Percentiles rank a stretch among this genome's conserved stretches.
Evolutionary conservation across 2,888 invertebrate species (phyloP).

Genomic region (Nebria brevicollis): DNA sequence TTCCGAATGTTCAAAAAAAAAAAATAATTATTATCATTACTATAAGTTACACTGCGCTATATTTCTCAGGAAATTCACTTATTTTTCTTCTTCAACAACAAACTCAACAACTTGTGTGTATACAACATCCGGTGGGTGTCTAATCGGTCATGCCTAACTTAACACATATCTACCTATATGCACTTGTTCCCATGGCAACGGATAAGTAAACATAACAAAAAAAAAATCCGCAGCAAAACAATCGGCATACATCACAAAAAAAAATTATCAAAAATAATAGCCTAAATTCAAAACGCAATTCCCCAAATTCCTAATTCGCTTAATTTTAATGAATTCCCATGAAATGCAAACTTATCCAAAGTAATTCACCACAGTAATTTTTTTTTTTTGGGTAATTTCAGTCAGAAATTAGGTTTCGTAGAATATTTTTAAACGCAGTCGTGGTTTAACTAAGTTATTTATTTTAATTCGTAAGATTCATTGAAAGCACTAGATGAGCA

Average conservation of each 20-base stretch:
- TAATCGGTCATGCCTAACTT: constrained; percentile 45
- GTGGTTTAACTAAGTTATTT: background rate
- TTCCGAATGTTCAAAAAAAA: too few species aligned
- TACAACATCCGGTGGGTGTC: constrained; percentile 39
- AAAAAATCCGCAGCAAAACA: background rate
- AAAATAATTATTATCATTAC: background rate
- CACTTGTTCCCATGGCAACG: constrained; percentile 41
- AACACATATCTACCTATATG: constrained; percentile 36
- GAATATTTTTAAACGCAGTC: background rate
- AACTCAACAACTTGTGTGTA: constrained; percentile 24
- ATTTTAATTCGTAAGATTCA: constrained; percentile 29
- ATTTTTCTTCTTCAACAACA: constrained; percentile 30
- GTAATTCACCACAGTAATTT: background rate
- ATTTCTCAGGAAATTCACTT: constrained; percentile 40
- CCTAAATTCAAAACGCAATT: background rate
- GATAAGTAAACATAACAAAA: constrained; percentile 25
- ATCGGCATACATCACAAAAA: too few species aligned
- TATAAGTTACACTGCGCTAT: constrained; percentile 8
- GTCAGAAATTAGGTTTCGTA: background rate
- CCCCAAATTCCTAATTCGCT: background rate
- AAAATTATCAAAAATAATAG: background rate
- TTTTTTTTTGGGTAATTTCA: background rate
- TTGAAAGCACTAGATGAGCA: background rate
- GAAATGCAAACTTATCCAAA: background rate
- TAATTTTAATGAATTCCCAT: background rate